These are phyloP conservation scores for Euphydryas editha DNA, from an alignment of 2,888 invertebrate species.

Conservation along the genomic window DNA sequence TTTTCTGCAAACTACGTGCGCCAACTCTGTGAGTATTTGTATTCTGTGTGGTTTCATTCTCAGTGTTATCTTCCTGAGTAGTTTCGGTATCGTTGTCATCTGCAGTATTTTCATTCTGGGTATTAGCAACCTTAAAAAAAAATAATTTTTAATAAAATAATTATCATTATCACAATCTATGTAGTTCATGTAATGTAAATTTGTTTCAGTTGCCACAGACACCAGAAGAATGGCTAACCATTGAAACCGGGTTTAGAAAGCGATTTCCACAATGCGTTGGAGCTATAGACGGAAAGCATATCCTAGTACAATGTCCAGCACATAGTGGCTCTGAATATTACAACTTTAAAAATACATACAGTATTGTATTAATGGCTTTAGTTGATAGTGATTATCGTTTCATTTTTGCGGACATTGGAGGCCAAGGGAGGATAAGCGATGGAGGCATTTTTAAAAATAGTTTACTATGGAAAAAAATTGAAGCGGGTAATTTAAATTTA, in stretches of 20 bases:
- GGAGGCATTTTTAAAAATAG: conserved; percentile 25
- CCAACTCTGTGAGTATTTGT: too few species aligned
- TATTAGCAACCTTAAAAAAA: too few species aligned
- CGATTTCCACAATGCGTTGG: conserved; percentile 32
- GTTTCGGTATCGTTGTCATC: too few species aligned
- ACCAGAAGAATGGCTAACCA: background rate
- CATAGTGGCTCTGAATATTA: conserved; percentile 18
- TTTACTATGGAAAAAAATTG: conserved; percentile 26
- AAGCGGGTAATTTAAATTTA: conserved; percentile 8
- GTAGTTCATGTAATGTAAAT: conserved; percentile 6
- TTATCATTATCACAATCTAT: too few species aligned
- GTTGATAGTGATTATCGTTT: conserved; percentile 45
- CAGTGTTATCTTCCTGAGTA: too few species aligned
- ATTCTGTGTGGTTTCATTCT: too few species aligned
- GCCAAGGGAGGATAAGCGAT: conserved; percentile 38
- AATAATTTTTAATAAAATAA: conserved; percentile 4
- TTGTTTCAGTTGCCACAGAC: conserved; percentile 9
- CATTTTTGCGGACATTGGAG: conserved; percentile 43
- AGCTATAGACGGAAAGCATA: conserved; percentile 44
- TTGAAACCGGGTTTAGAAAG: background rate
- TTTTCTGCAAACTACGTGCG: too few species aligned
- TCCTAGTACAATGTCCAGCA: conserved; percentile 34
- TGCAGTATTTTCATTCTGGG: too few species aligned
- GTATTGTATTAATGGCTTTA: conserved; percentile 45
- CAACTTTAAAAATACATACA: conserved; percentile 44